phyloP scores from a whole-genome alignment of 2,113 vertebrate genomes.

The Anseranas semipalmata region DNA sequence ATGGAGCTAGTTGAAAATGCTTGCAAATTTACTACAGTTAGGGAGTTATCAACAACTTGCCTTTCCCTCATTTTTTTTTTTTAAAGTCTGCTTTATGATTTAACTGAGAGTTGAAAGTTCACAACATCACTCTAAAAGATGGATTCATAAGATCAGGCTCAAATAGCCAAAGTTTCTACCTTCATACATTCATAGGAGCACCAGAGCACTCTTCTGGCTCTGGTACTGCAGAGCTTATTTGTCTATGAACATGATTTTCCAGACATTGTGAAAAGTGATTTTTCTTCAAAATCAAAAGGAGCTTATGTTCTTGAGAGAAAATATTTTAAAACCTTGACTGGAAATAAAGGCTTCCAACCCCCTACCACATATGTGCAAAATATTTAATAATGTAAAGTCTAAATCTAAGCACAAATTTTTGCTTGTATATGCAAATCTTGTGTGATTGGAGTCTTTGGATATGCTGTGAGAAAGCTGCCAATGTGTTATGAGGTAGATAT shows the following conservation, averaged over 20 bases:
- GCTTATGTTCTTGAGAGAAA: neutral
- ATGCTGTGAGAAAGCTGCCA: neutral
- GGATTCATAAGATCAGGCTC: neutral
- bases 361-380: neutral
- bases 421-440: neutral
- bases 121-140: neutral
- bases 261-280: neutral
- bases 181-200: neutral
- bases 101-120: neutral
- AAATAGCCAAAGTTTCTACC: neutral
- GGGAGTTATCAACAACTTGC: neutral
- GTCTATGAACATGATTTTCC: neutral
- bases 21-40: neutral
- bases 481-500: neutral
- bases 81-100: neutral
- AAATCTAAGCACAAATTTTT: neutral
- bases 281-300: neutral
- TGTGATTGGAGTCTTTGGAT: neutral
- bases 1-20: neutral
- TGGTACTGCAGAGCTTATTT: neutral
- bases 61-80: neutral
- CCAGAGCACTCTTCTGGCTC: neutral
- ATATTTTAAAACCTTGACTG: neutral
- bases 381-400: neutral
- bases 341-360: neutral